Evolutionary conservation across 1,140 invertebrate genomes (phyloP).

Genomic region (Apis laboriosa): DNA sequence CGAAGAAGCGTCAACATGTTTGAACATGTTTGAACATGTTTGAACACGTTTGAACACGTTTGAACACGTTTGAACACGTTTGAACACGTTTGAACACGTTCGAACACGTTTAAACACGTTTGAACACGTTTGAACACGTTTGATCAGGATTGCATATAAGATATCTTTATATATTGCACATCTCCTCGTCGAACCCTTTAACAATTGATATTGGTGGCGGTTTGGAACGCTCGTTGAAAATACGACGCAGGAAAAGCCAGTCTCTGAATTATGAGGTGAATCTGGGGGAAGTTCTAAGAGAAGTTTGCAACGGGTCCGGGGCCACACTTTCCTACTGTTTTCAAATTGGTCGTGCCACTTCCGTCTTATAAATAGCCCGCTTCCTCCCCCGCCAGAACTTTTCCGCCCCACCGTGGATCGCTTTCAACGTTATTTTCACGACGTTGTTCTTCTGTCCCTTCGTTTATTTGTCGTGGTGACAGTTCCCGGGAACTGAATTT

Average conservation of each 20-base stretch:
- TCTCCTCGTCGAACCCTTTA: neutral
- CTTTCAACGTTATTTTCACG: conserved; percentile 48
- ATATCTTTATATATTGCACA: too few relatives aligned
- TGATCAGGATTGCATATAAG: too few relatives aligned
- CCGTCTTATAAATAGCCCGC: conserved; percentile 62
- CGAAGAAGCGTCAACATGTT: too few relatives aligned
- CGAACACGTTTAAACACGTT: too few relatives aligned
- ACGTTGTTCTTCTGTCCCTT: conserved; percentile 12
- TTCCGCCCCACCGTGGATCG: conserved; percentile 49
- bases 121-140: too few relatives aligned
- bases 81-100: too few relatives aligned
- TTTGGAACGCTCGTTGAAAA: conserved; percentile 32
- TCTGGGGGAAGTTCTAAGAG: conserved; percentile 53
- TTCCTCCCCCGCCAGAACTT: conserved; percentile 50
- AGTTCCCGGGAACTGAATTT: neutral
- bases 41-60: too few relatives aligned
- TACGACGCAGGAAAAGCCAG: conserved; percentile 47
- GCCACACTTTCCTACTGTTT: conserved; percentile 60
- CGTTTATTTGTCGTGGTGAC: conserved; percentile 20
- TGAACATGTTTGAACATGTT: too few relatives aligned
- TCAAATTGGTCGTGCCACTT: conserved; percentile 63
- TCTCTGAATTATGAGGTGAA: conserved; percentile 60
- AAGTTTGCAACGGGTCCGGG: conserved; percentile 45
- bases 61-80: too few relatives aligned
- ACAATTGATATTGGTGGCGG: conserved; percentile 37